Percentiles rank a stretch among this genome's conserved stretches.
Evolutionary conservation across 1,140 invertebrate species (phyloP).

Genomic region (Rhopalosiphum padi): DNA sequence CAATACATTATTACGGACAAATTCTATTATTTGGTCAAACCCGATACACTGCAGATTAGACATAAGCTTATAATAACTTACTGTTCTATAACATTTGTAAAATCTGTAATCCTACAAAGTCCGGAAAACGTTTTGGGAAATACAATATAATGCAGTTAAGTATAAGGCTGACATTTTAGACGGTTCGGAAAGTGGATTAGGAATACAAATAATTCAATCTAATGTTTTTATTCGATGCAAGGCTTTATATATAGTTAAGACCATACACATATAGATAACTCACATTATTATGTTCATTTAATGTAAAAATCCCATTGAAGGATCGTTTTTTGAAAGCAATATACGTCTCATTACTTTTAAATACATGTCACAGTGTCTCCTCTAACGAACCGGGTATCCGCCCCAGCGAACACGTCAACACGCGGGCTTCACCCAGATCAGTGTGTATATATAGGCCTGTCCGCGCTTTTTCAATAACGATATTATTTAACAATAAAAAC

Average conservation of each 20-base stretch:
- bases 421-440: background rate
- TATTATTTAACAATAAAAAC: background rate
- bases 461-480: background rate
- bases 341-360: slow-evolving; percentile 33
- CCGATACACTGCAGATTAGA: background rate
- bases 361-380: background rate
- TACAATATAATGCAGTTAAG: background rate
- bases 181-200: background rate
- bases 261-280: background rate
- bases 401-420: background rate
- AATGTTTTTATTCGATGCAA: slow-evolving; percentile 38
- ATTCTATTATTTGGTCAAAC: background rate
- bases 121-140: slow-evolving; percentile 12
- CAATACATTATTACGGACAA: background rate
- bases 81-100: background rate
- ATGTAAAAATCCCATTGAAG: background rate
- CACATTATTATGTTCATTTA: slow-evolving; percentile 26
- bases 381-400: background rate
- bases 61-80: slow-evolving; percentile 6
- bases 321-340: slow-evolving; percentile 31
- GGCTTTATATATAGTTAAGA: background rate
- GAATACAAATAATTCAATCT: slow-evolving; percentile 9
- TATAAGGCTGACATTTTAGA: slow-evolving; percentile 13
- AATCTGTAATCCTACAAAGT: slow-evolving; percentile 17
- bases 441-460: background rate